Base-by-base conservation (phyloP, 2,797 vertebrate species). In the Crenuchus spilurus region DNA sequence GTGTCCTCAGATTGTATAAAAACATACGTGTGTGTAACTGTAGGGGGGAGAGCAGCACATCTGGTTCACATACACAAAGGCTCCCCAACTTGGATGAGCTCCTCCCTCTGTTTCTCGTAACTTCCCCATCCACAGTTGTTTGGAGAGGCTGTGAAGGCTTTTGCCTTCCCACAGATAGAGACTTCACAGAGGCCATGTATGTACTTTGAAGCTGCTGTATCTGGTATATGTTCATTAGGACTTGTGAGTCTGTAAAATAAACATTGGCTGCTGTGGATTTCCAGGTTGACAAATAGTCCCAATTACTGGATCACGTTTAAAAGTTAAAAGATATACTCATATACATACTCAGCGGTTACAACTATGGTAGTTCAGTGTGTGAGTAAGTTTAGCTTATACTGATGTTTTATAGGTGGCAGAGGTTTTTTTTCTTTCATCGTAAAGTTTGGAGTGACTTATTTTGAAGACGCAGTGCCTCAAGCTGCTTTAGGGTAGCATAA, bases 1-100 rank as follows among this genome's bases (percentile, higher is more conserved):
- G n/a, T n/a, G n/a, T n/a, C n/a, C n/a, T n/a, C n/a, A n/a, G n/a
- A n/a, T n/a, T n/a, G n/a, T n/a, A n/a, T n/a, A n/a, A n/a, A n/a
- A n/a, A n/a, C n/a, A n/a, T n/a, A n/a, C 39, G 44, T 54, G 58
- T 24, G 24, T 65, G 49, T 37, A 26, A 20, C 61, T 22, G 55
- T 16, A 33, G 64, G 64, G 72, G 51, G 48, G 42, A 74, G 73
- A 20, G 46, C 62, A 57, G 63, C 73, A 84, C 84, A 84, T 85
- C 82, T 85, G 82, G 80, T 83, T 83, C 77, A 71, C 73, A 85
- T 85, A 83, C 62, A 74, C 3, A 14, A 7, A 41, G 16, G 63
- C 64, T 76, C 71, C 67, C 67, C 66, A 54, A 63, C 72, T 57
- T 60, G 66, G 51, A 75, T 35, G 66, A 67, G 51, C 67, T 68